Evolutionary conservation across 1,140 invertebrate species (phyloP).

Genomic region (Bombus waltoni): DNA sequence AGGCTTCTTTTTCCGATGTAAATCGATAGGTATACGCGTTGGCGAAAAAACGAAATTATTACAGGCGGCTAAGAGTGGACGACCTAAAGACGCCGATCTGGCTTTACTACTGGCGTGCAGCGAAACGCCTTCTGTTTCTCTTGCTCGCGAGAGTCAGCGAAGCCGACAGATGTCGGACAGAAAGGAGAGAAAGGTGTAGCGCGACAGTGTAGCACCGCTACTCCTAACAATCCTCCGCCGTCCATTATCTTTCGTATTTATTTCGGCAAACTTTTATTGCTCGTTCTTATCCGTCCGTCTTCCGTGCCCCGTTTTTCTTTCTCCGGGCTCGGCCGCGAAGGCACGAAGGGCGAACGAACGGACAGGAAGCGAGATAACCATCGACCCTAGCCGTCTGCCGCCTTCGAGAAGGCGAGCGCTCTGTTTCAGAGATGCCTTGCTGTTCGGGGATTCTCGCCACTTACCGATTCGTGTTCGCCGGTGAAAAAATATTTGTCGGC

Average conservation of each 20-base stretch:
- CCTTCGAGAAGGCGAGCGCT: slow-evolving; percentile 63
- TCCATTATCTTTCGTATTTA: slow-evolving; percentile 71
- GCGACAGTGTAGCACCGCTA: slow-evolving; percentile 12
- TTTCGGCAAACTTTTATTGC: slow-evolving; percentile 60
- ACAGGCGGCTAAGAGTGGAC: not conserved
- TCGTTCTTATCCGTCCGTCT: slow-evolving; percentile 12
- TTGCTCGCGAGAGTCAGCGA: slow-evolving; percentile 23
- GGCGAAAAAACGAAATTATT: not conserved
- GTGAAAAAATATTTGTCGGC: slow-evolving; percentile 48
- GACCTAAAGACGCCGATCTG: too few relatives aligned
- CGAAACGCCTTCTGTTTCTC: not conserved
- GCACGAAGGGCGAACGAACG: slow-evolving; percentile 61
- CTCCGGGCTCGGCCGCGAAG: slow-evolving; percentile 51
- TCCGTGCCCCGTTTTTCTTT: not conserved
- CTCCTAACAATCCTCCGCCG: slow-evolving; percentile 54
- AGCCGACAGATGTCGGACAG: slow-evolving; percentile 70
- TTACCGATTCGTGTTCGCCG: slow-evolving; percentile 32
- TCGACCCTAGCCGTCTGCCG: slow-evolving; percentile 68
- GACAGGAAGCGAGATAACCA: slow-evolving; percentile 74
- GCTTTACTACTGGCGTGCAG: too few relatives aligned
- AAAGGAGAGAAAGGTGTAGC: slow-evolving; percentile 44
- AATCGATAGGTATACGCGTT: not conserved
- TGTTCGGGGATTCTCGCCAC: slow-evolving; percentile 31
- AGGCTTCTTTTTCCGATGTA: too few relatives aligned
- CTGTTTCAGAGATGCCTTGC: slow-evolving; percentile 46